phyloP scores from a whole-genome alignment of 1,140 invertebrate species.

The Lamellibrachia luymesi region DNA sequence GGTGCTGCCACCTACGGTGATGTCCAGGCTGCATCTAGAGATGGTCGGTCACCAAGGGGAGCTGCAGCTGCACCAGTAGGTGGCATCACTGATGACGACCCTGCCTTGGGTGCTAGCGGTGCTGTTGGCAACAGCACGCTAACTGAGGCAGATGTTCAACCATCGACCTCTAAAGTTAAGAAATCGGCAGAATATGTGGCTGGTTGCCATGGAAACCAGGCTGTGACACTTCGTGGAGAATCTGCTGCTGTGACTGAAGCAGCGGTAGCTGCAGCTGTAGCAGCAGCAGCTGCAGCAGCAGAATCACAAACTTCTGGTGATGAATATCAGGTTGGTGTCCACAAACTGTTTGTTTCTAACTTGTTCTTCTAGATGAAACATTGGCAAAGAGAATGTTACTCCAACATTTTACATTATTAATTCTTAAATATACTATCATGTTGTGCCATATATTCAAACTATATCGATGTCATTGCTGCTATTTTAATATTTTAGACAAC shows the following conservation, averaged over 20 bases:
- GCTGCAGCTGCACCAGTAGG: neutral
- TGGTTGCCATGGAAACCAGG: neutral
- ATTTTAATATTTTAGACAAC: too few species aligned
- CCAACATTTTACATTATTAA: too few species aligned
- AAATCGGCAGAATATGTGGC: neutral
- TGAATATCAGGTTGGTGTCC: slow-evolving; percentile 67
- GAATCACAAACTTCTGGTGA: slow-evolving; percentile 75
- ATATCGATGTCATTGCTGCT: too few species aligned
- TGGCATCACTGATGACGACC: neutral
- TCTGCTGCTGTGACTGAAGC: slow-evolving; percentile 21
- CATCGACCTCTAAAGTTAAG: neutral
- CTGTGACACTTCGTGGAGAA: slow-evolving; percentile 31
- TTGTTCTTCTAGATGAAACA: too few species aligned
- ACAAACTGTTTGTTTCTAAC: neutral
- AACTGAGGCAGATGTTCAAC: neutral
- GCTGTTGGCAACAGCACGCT: neutral
- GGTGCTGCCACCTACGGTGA: neutral
- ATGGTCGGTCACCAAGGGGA: neutral
- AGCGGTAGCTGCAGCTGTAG: slow-evolving; percentile 21
- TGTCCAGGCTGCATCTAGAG: neutral
- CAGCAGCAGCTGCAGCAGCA: slow-evolving; percentile 15
- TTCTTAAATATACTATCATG: too few species aligned
- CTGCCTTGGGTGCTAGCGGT: neutral
- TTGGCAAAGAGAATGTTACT: too few species aligned
- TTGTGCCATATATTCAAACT: too few species aligned